A percentile compares a stretch with the other conserved stretches of the same genome.
Evolutionary conservation across 1,140 invertebrate species (phyloP).

Genomic region (Trialeurodes vaporariorum): DNA sequence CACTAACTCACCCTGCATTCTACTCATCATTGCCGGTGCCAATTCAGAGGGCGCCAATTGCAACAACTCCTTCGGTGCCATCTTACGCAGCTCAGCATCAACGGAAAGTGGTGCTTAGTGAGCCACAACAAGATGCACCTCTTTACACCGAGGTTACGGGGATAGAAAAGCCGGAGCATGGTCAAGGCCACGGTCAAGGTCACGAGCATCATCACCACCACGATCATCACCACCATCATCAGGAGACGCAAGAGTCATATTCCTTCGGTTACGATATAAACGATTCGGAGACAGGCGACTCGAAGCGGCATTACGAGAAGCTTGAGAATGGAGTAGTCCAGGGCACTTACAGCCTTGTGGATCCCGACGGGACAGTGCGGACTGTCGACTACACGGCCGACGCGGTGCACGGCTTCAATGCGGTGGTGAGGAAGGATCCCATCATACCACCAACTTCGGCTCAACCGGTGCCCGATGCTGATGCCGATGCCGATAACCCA

Average conservation of each 20-base stretch:
- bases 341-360: slow-evolving; percentile 31
- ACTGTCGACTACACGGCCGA: slow-evolving; percentile 23
- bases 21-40: too few relatives aligned
- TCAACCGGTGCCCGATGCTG: neutral
- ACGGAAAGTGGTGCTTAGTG: too few relatives aligned
- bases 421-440: slow-evolving; percentile 13
- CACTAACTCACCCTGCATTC: too few relatives aligned
- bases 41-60: too few relatives aligned
- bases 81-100: too few relatives aligned
- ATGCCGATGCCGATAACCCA: slow-evolving; percentile 21
- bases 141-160: too few relatives aligned
- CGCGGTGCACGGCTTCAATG: slow-evolving; percentile 21
- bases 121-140: too few relatives aligned
- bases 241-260: neutral
- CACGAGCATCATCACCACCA: neutral
- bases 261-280: neutral
- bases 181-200: neutral
- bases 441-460: neutral
- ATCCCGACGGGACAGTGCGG: slow-evolving; percentile 24
- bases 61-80: too few relatives aligned
- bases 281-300: neutral
- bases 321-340: slow-evolving; percentile 32
- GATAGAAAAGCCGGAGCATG: too few relatives aligned
- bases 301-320: neutral
- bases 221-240: neutral